Conservation (phyloP, 2,797 vertebrate genomes). For the Botia kubotai region DNA sequence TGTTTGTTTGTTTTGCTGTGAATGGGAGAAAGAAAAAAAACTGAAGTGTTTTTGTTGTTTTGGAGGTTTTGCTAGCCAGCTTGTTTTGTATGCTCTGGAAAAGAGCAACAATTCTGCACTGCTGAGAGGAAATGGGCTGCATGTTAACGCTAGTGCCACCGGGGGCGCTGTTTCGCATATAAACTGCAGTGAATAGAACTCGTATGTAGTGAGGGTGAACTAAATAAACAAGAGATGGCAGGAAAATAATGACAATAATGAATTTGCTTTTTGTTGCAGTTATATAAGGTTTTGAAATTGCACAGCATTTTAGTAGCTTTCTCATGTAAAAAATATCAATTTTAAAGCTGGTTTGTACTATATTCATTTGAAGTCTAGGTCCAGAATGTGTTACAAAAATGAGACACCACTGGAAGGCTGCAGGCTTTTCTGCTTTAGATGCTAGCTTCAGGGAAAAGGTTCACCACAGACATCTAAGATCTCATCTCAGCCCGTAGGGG, state of each 20-base stretch:
- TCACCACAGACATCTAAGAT: slow-evolving; percentile 74
- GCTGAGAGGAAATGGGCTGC: not conserved
- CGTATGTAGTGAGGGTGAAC: slow-evolving; percentile 58
- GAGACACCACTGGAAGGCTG: not conserved
- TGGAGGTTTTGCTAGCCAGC: not conserved
- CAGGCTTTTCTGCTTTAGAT: slow-evolving; percentile 40
- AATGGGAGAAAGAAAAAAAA: not conserved
- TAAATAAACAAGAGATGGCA: slow-evolving; percentile 50
- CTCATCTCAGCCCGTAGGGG: slow-evolving; percentile 67
- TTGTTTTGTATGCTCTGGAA: not conserved
- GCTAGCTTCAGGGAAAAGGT: slow-evolving; percentile 65
- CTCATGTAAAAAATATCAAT: no score
- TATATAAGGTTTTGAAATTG: no score
- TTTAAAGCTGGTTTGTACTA: not conserved
- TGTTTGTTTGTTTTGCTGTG: slow-evolving; percentile 1
- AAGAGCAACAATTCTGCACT: not conserved
- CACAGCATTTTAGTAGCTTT: no score
- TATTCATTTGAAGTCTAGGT: slow-evolving; percentile 36
- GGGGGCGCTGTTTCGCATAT: slow-evolving; percentile 73
- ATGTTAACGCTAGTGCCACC: slow-evolving; percentile 58
- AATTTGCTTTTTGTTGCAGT: no score
- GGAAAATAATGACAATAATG: no score
- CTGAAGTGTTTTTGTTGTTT: not conserved
- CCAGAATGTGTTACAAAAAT: slow-evolving; percentile 37
- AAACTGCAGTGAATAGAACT: slow-evolving; percentile 26